Evolutionary conservation across 2,888 invertebrate species (phyloP).

Genomic region (Oscheius sp.): DNA sequence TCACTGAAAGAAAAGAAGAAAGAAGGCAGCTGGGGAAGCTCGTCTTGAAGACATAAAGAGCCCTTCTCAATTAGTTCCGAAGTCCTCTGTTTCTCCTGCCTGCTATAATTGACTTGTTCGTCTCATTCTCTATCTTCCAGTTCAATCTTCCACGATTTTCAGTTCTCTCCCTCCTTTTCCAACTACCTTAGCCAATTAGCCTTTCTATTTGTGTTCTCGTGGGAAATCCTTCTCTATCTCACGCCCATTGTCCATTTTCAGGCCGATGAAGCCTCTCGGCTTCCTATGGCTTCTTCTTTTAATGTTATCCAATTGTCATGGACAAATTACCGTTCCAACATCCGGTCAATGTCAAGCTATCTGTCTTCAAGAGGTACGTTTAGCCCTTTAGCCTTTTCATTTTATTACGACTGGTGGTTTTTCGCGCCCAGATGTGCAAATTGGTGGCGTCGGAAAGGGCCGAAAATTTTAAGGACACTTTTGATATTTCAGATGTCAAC

Average conservation of each 20-base stretch:
- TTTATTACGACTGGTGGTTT: neutral
- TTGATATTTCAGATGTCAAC: slow-evolving; percentile 41
- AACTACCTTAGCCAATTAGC: neutral
- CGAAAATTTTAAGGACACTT: neutral
- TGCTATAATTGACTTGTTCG: neutral
- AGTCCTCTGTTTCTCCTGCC: neutral
- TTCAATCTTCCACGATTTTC: slow-evolving; percentile 5
- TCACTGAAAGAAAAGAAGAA: neutral
- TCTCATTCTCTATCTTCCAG: slow-evolving; percentile 8
- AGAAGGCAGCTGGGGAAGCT: neutral
- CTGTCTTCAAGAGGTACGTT: slow-evolving; percentile 31
- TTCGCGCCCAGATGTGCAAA: slow-evolving; percentile 29
- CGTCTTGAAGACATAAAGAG: no score
- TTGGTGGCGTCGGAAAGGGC: slow-evolving; percentile 18
- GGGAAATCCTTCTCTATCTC: neutral
- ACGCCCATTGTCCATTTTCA: slow-evolving; percentile 1
- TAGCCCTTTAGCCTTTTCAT: neutral
- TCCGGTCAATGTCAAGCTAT: slow-evolving; percentile 32
- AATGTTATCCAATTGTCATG: neutral
- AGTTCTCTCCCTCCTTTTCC: neutral
- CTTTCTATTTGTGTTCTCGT: neutral
- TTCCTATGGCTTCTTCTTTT: slow-evolving; percentile 15
- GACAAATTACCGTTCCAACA: slow-evolving; percentile 26
- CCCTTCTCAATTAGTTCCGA: neutral
- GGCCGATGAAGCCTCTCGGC: slow-evolving; percentile 17